Evolutionary conservation across 2,888 invertebrate genomes (phyloP), one percentile per base, ranked within the genome.

Genomic region (Andrena marginata): DNA sequence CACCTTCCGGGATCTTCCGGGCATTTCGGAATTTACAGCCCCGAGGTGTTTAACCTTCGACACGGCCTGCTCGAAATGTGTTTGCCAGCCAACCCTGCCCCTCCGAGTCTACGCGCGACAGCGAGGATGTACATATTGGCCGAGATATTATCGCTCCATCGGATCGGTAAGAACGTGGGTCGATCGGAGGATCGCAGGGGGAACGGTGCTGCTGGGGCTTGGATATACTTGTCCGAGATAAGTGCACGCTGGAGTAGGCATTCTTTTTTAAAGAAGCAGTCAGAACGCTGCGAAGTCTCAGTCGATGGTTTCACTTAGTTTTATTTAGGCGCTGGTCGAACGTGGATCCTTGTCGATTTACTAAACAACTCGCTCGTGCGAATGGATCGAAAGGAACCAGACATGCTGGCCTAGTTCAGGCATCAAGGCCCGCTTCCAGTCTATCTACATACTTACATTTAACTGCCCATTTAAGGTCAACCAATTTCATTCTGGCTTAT

Each of bases 131-230:
- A 90, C 90, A 91, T 90, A 92, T 91, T 90, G 90, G 87, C 75
- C 79, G 75, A 87, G 80, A 85, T 85, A 84, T 90, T 90, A 89
- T 84, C 74, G 86, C 86, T 90, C 87, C 88, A 89, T 90, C 85
- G 89, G 89, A 90, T 78, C 86, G 84, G 85, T 73, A 75, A 69
- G 84, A 87, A 49, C 54, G 65, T 23, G 31, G 63, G 29, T 48
- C 67, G 26, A 42, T 10, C 42, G 48, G n/a, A 26, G 10, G 35
- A 75, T 31, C 16, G n/a, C 23, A 26, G 26, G 31, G 59, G 35
- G 33, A 51, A 65, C 33, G 48, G 26, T 48, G 56, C 56, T 42
- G 29, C 26, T 5, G 20, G 29, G 6, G 69, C n/a, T 49, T 60
- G 76, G 59, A 65, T 20, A 65, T 26, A 77, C 49, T 42, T 10